Base-by-base conservation (phyloP, 2,113 vertebrate genomes). In the Siniperca knerii region DNA sequence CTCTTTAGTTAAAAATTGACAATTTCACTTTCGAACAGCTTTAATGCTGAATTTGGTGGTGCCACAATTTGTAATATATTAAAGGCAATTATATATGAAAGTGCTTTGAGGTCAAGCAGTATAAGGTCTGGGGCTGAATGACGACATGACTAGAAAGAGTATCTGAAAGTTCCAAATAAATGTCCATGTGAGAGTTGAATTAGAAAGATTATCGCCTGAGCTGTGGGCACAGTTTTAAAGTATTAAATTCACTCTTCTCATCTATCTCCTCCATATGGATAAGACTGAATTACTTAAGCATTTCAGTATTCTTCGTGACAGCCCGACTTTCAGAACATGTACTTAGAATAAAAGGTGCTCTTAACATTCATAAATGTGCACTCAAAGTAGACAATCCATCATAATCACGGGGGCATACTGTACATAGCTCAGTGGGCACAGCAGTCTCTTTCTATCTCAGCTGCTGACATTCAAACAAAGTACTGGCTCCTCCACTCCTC, bases 391-490 rank as follows among this genome's bases (percentile, higher is more conserved):
- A 88, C 88, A 66, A 90, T 93, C 91, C 92, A 90, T 94, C 92
- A 93, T 87, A 79, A 92, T 91, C 87, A 87, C 15, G 62, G 72
- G 55, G 77, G 75, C 81, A 75, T 81, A 90, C 87, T 87, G 87
- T 91, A 90, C 82, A 82, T 91, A 89, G 89, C 89, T 90, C 87
- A 87, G 87, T 78, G 86, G 86, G 85, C 85, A 80, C 89, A 89
- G 88, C 88, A 70, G 88, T 88, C 88, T 81, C 87, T 88, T 92
- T 92, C 87, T 50, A 82, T 92, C 87, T 86, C 82, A 76, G 77
- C 79, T 60, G 82, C 82, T 89, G 92, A 94, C 90, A 91, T 93
- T 92, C 91, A 92, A 92, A 94, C 92, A 92, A 93, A 94, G 90
- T 89, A 10, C 82, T 8, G 72, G 85, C 88, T 89, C 81, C 84